Conservation (phyloP, 2,888 invertebrate genomes). For the Pimpla rufipes region DNA sequence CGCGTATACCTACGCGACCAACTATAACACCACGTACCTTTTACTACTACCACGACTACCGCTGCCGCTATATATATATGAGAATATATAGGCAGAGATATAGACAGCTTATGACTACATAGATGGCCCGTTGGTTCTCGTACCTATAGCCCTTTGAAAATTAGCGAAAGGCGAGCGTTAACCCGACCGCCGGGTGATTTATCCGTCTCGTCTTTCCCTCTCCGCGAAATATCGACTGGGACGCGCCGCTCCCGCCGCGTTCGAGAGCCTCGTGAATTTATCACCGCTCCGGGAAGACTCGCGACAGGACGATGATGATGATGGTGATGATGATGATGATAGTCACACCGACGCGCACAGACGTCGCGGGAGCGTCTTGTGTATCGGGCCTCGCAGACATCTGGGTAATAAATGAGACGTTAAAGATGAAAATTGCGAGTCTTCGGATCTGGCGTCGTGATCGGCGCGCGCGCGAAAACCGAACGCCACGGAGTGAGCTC, state of each 20-base stretch:
- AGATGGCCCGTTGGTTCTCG: slow-evolving; percentile 3
- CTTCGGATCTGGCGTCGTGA: slow-evolving; percentile 6
- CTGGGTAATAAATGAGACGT: slow-evolving; percentile 10
- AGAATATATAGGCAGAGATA: not conserved
- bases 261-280: slow-evolving; percentile 15
- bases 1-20: slow-evolving; percentile 8
- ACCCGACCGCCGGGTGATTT: slow-evolving; percentile 25
- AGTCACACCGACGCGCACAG: not conserved
- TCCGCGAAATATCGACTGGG: slow-evolving; percentile 21
- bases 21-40: slow-evolving; percentile 34
- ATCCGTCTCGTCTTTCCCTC: slow-evolving; percentile 30
- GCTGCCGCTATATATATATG: not conserved
- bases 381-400: not conserved
- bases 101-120: slow-evolving; percentile 1
- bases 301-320: not conserved
- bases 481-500: slow-evolving; percentile 81
- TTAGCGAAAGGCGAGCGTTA: slow-evolving; percentile 42
- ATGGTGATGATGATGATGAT: not conserved
- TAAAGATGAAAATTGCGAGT: slow-evolving; percentile 1
- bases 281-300: not conserved
- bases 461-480: slow-evolving; percentile 27
- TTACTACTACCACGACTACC: not conserved
- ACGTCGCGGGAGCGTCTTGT: no score
- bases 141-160: slow-evolving; percentile 24
- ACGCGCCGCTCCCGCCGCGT: not conserved